Evolutionary conservation across 2,888 invertebrate genomes (phyloP), one percentile per base, ranked within the genome.

Genomic region (Tortricodes alternella): DNA sequence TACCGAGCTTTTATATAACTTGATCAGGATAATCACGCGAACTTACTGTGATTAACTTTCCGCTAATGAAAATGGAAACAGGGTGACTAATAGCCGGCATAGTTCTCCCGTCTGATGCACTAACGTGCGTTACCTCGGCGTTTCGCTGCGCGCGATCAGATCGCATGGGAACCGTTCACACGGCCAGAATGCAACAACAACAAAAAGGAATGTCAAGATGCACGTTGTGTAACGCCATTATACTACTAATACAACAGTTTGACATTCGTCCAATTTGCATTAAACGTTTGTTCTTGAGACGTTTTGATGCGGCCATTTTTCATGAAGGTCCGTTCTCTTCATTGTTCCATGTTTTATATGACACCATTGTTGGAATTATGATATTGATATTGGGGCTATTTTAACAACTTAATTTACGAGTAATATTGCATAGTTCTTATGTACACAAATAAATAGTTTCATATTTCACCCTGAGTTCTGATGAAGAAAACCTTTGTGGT

Each of bases 201-300:
- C 83, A 87, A 84, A 86, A 81, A 74, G 81, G 82, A 90, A 90
- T 90, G 89, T 88, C 89, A 90, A 85, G 89, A 89, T 84, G 81
- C 77, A 78, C 73, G 73, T 89, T 86, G 84, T 69, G 87, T 78
- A 88, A 87, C 63, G 62, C 71, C 60, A 70, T 73, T 75, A 68
- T 74, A 65, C 60, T 62, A 68, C 64, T 60, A 58, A 59, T 62
- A 62, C 61, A 65, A 58, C 49, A 51, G 73, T 73, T 76, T 86
- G 84, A 83, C 83, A 86, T 83, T 84, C 77, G 75, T 69, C 69
- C 70, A 72, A 74, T 79, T 80, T 78, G 74, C 76, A 78, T 80
- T 77, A 78, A 78, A 74, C 72, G 68, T 70, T 68, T 79, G 79
- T 76, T 71, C 74, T 78, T 80, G 77, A 76, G 62, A 59, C 66